A percentile compares a stretch with the other conserved stretches of the same genome.
Conservation (phyloP, 1,140 invertebrate species). For the Drosophila watanabei region DNA sequence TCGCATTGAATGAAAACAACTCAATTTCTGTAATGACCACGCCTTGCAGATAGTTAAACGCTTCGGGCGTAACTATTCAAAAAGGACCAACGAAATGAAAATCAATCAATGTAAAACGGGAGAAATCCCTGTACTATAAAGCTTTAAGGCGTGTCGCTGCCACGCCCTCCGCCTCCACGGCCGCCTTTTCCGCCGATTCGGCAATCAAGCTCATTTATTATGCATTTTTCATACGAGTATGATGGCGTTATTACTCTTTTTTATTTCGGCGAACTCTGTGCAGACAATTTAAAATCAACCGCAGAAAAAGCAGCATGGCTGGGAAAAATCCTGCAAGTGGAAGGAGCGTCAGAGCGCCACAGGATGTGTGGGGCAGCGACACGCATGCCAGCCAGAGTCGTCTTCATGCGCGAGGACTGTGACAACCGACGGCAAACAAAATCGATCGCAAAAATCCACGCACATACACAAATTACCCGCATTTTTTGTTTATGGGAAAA, state of each 20-base stretch:
- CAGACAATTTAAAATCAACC: constrained; percentile 79
- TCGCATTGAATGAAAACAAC: constrained; percentile 39
- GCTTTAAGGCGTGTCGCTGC: constrained; percentile 55
- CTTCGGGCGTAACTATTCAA: constrained; percentile 34
- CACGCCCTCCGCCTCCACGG: constrained; percentile 5
- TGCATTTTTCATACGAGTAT: constrained; percentile 76
- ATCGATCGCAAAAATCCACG: constrained; percentile 45
- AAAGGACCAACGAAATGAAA: constrained; percentile 31
- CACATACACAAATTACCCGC: constrained; percentile 75
- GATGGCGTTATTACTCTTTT: constrained; percentile 43
- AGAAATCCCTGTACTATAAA: constrained; percentile 14
- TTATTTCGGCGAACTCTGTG: constrained; percentile 32
- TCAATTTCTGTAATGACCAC: constrained; percentile 26
- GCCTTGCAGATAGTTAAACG: constrained; percentile 42
- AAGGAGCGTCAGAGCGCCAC: not conserved
- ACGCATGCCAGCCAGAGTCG: constrained; percentile 40
- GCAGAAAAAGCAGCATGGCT: constrained; percentile 68
- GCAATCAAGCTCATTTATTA: constrained; percentile 79
- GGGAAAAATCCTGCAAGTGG: constrained; percentile 19
- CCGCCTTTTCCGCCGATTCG: constrained; percentile 36
- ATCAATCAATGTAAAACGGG: constrained; percentile 67
- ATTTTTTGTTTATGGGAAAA: constrained; percentile 77
- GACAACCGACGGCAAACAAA: constrained; percentile 38
- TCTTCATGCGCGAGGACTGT: constrained; percentile 50
- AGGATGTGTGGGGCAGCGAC: constrained; percentile 1